Evolutionary conservation across 2,797 vertebrate genomes (phyloP).

Genomic region (Serranus cabrilla): DNA sequence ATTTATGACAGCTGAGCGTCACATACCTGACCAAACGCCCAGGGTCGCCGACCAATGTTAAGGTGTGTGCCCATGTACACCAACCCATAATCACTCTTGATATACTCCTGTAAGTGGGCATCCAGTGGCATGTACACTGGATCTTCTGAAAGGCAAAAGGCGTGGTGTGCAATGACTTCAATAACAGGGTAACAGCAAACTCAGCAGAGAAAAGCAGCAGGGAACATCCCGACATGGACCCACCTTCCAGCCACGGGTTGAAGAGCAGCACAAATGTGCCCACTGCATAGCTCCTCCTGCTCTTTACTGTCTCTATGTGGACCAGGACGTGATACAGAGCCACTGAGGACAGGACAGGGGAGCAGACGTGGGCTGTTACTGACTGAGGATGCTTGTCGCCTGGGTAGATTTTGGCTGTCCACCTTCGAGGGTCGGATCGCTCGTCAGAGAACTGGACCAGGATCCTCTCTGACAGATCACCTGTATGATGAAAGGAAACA

Average conservation of each 20-base stretch:
- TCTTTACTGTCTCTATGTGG: slow-evolving; percentile 24
- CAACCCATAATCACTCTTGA: slow-evolving; percentile 76
- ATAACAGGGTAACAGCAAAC: not conserved
- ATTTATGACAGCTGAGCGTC: not conserved
- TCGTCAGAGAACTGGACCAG: slow-evolving; percentile 44
- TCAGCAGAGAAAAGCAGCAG: not conserved
- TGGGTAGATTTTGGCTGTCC: slow-evolving; percentile 65
- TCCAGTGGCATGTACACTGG: slow-evolving; percentile 73
- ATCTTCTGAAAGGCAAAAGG: slow-evolving; percentile 61
- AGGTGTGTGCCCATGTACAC: slow-evolving; percentile 66
- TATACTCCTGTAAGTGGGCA: slow-evolving; percentile 70
- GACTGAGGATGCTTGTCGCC: slow-evolving; percentile 26
- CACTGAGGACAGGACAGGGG: slow-evolving; percentile 68
- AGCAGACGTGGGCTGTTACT: slow-evolving; percentile 62
- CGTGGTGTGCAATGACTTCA: not conserved
- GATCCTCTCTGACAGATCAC: slow-evolving; percentile 42
- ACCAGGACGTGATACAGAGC: slow-evolving; percentile 69
- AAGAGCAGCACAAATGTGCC: slow-evolving; percentile 76
- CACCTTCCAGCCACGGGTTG: slow-evolving; percentile 80
- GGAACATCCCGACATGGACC: not conserved
- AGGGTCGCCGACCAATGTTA: slow-evolving; percentile 62
- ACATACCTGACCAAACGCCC: slow-evolving; percentile 79
- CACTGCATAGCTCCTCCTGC: slow-evolving; percentile 16
- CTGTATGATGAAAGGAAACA: slow-evolving; percentile 33
- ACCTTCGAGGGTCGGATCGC: not conserved